Conservation (phyloP, 2,888 invertebrate species). For the Oligia latruncula region DNA sequence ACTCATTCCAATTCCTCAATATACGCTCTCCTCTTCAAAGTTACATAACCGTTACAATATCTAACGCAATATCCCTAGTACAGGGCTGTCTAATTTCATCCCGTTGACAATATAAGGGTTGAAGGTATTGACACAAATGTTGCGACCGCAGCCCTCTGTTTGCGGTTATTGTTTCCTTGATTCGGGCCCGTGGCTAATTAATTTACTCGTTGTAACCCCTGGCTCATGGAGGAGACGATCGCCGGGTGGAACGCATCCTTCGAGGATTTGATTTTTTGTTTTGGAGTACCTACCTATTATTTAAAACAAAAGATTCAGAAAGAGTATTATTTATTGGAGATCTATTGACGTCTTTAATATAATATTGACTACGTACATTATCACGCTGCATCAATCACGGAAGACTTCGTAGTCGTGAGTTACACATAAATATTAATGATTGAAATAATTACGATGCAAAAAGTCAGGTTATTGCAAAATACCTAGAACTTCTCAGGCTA, state of each 20-base stretch:
- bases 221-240: slow-evolving; percentile 52
- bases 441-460: slow-evolving; percentile 36
- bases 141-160: slow-evolving; percentile 83
- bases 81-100: slow-evolving; percentile 76
- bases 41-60: slow-evolving; percentile 70
- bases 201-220: slow-evolving; percentile 78
- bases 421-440: slow-evolving; percentile 40
- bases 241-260: slow-evolving; percentile 36
- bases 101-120: slow-evolving; percentile 80
- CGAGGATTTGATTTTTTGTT: slow-evolving; percentile 27
- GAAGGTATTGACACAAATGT: slow-evolving; percentile 85
- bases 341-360: not conserved
- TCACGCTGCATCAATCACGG: not conserved
- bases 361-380: not conserved
- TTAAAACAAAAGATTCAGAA: not conserved
- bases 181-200: slow-evolving; percentile 83
- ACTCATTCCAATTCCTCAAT: slow-evolving; percentile 29
- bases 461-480: slow-evolving; percentile 18
- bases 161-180: slow-evolving; percentile 88
- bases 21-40: slow-evolving; percentile 33
- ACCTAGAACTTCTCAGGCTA: not conserved
- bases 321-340: not conserved
- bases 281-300: not conserved
- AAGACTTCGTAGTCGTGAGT: slow-evolving; percentile 12
- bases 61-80: slow-evolving; percentile 63